phyloP scores from a whole-genome alignment of 2,888 invertebrate species.

The Tetanocera ferruginea region DNA sequence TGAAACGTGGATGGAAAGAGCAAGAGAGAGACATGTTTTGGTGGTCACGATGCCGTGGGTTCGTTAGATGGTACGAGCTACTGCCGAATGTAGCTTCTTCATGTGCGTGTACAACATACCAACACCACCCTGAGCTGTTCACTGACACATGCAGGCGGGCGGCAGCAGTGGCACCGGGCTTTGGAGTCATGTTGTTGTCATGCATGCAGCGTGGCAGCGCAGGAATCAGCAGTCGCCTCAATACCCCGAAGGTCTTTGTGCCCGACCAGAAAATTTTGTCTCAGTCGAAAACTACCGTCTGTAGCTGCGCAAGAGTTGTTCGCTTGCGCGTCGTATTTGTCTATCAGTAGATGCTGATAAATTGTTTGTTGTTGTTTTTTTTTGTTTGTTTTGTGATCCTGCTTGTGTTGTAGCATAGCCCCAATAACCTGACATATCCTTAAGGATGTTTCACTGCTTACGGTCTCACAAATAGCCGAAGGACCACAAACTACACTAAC shows the following conservation, averaged over 20 bases:
- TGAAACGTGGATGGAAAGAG: too few relatives aligned
- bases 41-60: background rate
- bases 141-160: constrained; percentile 7
- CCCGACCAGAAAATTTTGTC: constrained; percentile 66
- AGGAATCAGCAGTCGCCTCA: constrained; percentile 49
- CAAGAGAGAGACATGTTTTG: too few relatives aligned
- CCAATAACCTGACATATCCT: constrained; percentile 1
- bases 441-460: background rate
- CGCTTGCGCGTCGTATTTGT: constrained; percentile 58
- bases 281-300: constrained; percentile 67
- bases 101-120: constrained; percentile 9
- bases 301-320: constrained; percentile 66
- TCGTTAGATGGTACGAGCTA: background rate
- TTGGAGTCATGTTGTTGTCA: constrained; percentile 29
- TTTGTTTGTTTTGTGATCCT: constrained; percentile 7
- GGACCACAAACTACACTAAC: background rate
- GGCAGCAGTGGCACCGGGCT: constrained; percentile 39
- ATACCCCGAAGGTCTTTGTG: constrained; percentile 69
- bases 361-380: constrained; percentile 9
- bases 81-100: constrained; percentile 3
- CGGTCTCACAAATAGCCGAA: background rate
- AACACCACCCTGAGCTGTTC: constrained; percentile 39
- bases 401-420: background rate
- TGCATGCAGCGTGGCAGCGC: constrained; percentile 16
- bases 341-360: background rate